Percentiles rank a stretch among this genome's conserved stretches.
phyloP scores from a whole-genome alignment of 2,113 vertebrate species.

The Lynx canadensis region DNA sequence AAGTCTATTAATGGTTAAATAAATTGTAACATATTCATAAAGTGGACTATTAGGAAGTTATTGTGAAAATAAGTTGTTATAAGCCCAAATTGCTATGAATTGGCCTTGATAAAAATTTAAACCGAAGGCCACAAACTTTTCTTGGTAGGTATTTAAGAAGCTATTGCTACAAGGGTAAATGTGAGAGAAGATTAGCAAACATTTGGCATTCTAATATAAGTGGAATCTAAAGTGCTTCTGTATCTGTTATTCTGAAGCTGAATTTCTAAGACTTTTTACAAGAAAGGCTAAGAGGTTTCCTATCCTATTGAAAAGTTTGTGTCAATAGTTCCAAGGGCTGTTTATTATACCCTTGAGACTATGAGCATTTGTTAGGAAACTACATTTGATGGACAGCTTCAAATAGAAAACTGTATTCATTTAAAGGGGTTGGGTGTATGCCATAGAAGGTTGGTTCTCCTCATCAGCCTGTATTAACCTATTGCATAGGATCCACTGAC shows the following conservation, averaged over 20 bases:
- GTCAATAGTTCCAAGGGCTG: background rate
- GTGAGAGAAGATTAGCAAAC: background rate
- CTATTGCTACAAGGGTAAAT: background rate
- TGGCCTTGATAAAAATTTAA: background rate
- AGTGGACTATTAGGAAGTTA: background rate
- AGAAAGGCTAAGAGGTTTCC: background rate
- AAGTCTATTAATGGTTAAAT: background rate
- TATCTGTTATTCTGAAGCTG: conserved; percentile 20
- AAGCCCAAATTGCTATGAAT: background rate
- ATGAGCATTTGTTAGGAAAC: background rate
- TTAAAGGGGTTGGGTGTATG: background rate
- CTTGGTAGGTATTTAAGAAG: conserved; percentile 22
- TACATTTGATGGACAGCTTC: background rate
- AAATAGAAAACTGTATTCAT: background rate
- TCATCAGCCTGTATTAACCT: background rate
- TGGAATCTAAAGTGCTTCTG: background rate
- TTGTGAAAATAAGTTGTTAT: conserved; percentile 29
- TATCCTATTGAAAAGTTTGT: background rate
- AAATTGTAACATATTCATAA: background rate
- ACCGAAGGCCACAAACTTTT: background rate
- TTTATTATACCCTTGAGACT: background rate
- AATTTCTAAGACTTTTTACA: background rate
- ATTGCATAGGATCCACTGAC: background rate
- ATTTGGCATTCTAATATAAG: background rate
- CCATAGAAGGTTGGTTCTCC: background rate